These are phyloP conservation scores for Carassius auratus DNA, from an alignment of 2,113 vertebrate genomes.

Conservation along the genomic window DNA sequence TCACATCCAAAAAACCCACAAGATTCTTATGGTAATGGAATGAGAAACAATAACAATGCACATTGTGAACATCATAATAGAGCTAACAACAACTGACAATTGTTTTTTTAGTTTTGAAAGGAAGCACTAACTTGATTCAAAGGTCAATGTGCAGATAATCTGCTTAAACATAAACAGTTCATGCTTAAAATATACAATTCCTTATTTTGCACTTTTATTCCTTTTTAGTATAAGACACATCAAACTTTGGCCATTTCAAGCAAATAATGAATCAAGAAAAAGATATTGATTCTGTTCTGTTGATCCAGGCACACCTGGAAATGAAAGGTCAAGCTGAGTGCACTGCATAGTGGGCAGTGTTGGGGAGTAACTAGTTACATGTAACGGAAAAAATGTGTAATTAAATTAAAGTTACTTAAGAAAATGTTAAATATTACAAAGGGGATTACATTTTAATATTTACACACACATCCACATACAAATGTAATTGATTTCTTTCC, in stretches of 20 bases:
- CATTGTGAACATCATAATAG: neutral
- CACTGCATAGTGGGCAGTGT: neutral
- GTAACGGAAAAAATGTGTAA: no score
- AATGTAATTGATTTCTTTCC: no score
- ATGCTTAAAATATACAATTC: no score
- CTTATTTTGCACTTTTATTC: neutral
- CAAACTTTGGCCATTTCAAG: neutral
- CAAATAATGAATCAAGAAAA: neutral
- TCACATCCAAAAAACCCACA: neutral
- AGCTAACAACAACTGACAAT: neutral
- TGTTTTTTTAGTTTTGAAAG: neutral
- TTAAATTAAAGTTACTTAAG: no score
- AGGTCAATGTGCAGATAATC: neutral
- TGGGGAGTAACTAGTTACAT: no score
- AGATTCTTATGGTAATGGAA: neutral
- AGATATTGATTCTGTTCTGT: no score
- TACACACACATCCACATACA: no score
- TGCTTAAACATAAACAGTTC: neutral
- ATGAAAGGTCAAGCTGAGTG: neutral
- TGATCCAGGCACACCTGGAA: neutral
- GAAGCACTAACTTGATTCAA: neutral
- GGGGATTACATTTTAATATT: no score
- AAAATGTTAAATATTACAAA: no score
- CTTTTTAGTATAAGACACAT: neutral
- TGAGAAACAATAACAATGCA: neutral